phyloP scores from a whole-genome alignment of 2,888 invertebrate genomes.

The Megaustenia siamemsis region DNA sequence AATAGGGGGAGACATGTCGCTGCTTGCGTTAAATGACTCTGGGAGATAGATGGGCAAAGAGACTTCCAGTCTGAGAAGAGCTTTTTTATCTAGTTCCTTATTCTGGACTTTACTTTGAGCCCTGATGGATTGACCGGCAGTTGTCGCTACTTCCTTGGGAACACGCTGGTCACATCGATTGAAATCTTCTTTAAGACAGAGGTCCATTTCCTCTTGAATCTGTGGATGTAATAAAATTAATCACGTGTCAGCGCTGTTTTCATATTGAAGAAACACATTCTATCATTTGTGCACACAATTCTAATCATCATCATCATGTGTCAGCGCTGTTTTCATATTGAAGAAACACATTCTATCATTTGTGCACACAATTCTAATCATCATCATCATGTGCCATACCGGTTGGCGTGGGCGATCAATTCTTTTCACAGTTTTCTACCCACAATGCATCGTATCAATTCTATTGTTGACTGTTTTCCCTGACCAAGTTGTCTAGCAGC shows the following conservation, averaged over 20 bases:
- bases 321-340: too few relatives aligned
- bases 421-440: too few relatives aligned
- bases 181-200: slow-evolving; percentile 61
- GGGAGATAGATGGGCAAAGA: slow-evolving; percentile 12
- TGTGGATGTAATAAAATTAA: slow-evolving; percentile 6
- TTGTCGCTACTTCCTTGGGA: not conserved
- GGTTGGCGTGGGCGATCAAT: too few relatives aligned
- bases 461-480: too few relatives aligned
- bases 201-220: slow-evolving; percentile 74
- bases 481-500: not conserved
- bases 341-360: not conserved
- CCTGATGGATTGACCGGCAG: not conserved
- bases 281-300: not conserved
- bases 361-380: too few relatives aligned
- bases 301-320: not conserved
- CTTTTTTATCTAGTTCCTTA: not conserved
- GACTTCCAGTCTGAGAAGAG: slow-evolving; percentile 18
- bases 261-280: not conserved
- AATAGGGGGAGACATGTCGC: not conserved
- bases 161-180: not conserved
- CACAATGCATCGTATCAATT: too few relatives aligned
- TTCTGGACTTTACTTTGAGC: not conserved
- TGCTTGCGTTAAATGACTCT: not conserved
- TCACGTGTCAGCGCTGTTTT: not conserved
- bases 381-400: too few relatives aligned